Evolutionary conservation across 2,113 vertebrate species (phyloP), one percentile per base, ranked within the genome.

Genomic region (Oenanthe oenanthe): DNA sequence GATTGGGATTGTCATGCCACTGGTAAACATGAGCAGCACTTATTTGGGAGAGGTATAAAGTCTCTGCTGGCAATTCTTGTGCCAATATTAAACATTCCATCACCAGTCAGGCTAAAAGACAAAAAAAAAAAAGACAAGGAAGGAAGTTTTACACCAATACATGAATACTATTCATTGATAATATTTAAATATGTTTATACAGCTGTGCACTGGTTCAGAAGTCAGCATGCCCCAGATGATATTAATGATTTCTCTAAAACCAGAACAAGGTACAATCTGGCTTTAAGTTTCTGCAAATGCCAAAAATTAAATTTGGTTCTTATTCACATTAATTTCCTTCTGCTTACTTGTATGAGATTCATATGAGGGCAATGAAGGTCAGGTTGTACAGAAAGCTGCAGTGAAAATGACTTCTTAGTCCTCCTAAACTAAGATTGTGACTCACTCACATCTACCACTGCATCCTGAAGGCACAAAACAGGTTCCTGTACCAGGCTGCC

Each of bases 91-190:
- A 98, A 97, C 85, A 96, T 85, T 94, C 96, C 73, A 9, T 48
- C 95, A 57, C 88, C 86, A 94, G 93, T 95, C 76, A 96, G 81
- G 83, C 97, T 98, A 97, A 82, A 97, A 97, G 90, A 96, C 48
- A 96, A 43, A 92, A 89, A 48, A 96, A 43, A 92, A 89, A 48
- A 36, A 58, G 43, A 53, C 25, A 66, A 87, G 10, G 36, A 83
- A 76, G 36, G 72, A 19, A 34, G 24, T 85, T 88, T 92, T 76
- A 92, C 34, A 56, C 19, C 22, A 70, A 25, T 71, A 48, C 22
- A 9, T 7, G 61, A 57, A 84, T 62, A 40, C 74, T 47, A 42
- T 12, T 40, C 13, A 4, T 25, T 40, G 32, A 32, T 29, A 61
- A 56, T 32, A 67, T 31, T 74, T 88, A 54, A 72, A 36, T 43